Evolutionary conservation across 2,888 invertebrate species (phyloP).

Genomic region (Phaonia tiefii): DNA sequence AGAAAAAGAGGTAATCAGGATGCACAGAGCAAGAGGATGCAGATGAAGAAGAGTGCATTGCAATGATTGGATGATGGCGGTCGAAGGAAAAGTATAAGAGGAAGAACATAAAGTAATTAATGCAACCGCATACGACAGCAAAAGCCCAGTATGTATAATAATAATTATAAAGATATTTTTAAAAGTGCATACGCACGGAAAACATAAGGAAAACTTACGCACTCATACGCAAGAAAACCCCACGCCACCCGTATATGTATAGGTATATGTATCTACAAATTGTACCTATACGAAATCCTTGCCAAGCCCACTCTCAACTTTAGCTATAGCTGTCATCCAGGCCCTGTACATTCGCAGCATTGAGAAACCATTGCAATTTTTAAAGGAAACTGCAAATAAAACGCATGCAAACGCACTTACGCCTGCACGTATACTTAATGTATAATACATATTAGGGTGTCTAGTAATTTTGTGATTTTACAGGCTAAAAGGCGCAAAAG

Average conservation of each 20-base stretch:
- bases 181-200: constrained; percentile 54
- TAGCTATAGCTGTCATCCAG: not conserved
- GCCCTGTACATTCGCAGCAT: not conserved
- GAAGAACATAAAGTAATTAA: constrained; percentile 67
- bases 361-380: constrained; percentile 18
- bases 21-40: not conserved
- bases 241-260: too few relatives aligned
- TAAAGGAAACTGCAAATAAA: constrained; percentile 22
- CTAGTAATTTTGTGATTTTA: too few relatives aligned
- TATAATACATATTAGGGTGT: too few relatives aligned
- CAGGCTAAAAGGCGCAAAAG: too few relatives aligned
- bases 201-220: not conserved
- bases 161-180: constrained; percentile 53
- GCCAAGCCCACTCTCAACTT: too few relatives aligned
- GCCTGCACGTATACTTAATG: too few relatives aligned
- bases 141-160: constrained; percentile 45
- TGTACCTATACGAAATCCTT: too few relatives aligned
- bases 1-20: not conserved
- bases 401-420: constrained; percentile 8
- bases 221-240: constrained; percentile 32
- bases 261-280: too few relatives aligned
- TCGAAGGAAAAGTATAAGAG: constrained; percentile 24
- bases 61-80: too few relatives aligned
- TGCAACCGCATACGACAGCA: constrained; percentile 57
- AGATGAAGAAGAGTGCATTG: not conserved